Base-by-base conservation (phyloP, 2,888 invertebrate genomes). In the Platypus cylindrus region DNA sequence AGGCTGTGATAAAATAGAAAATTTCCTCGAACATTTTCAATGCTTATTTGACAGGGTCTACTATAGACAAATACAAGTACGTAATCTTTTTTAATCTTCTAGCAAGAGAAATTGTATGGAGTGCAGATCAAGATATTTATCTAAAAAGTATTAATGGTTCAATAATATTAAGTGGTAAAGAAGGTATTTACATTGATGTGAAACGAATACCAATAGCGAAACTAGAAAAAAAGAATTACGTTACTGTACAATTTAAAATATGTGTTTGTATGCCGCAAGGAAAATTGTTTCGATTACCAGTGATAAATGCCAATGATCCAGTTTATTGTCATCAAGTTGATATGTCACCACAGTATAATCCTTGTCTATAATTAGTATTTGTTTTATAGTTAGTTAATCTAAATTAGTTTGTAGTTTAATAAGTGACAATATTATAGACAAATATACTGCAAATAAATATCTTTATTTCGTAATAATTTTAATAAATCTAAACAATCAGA, bases 181-280 rank as follows among this genome's bases (percentile, higher is more conserved):
- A 78, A 28, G 84, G 85, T 0, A 68, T 83, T 0, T 75, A 66
- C 32, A 63, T 89, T 0, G 79, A 85, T 50, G 70, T 79, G 0
- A 70, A 76, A 26, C 74, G 73, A 43, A 63, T 86, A 11, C 84
- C 85, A 0, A 70, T 79, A 29, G 79, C 75, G 5, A 44, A 66
- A 3, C 61, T 68, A 13, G 54, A 56, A 15, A 55, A 51, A 37
- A 55, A 51, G 9, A 56, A 52, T 20, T 49, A 48, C 27, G 36
- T 57, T 3, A 58, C 62, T 37, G 60, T 73, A 0, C 86, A 89
- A 55, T 90, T 78, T 50, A 89, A 90, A 57, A 71, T 91, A 1
- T 91, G 90, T 48, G 78, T 89, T 1, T 90, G 90, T 52, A 86
- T 87, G 83, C 89, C 89, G 0, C 76, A 80, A 44, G 90, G 89